Percentiles rank a stretch among this genome's conserved stretches.
Conservation (phyloP, 2,113 vertebrate genomes). For the Leucopsar rothschildi region DNA sequence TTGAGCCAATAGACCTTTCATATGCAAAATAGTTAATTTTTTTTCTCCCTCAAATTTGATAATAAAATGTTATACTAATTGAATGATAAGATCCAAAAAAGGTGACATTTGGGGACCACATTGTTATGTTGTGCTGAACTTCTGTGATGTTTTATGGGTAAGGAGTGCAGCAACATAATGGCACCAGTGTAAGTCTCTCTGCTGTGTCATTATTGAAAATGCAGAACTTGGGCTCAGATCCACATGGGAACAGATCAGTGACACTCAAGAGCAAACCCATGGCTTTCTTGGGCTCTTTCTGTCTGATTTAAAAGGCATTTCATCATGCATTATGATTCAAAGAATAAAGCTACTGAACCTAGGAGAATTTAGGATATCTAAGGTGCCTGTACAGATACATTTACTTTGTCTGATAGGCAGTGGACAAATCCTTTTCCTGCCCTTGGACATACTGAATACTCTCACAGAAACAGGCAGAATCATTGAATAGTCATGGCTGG, state of each 20-base stretch:
- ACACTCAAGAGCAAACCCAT: background rate
- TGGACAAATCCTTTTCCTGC: background rate
- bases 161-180: background rate
- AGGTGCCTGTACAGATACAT: background rate
- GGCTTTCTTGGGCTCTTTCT: background rate
- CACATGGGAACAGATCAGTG: rapidly evolving
- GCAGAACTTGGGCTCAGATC: background rate
- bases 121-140: background rate
- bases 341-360: background rate
- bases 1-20: background rate
- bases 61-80: background rate
- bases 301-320: background rate
- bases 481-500: background rate
- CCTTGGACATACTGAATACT: background rate
- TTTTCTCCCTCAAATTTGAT: background rate
- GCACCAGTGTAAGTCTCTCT: background rate
- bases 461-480: background rate
- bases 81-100: background rate
- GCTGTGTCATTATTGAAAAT: background rate
- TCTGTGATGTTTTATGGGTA: background rate
- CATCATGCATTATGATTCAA: background rate
- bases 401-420: background rate
- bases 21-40: background rate
- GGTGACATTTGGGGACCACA: background rate
- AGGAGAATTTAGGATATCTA: background rate